Evolutionary conservation across 2,888 invertebrate species (phyloP).

Genomic region (Synanthedon myopaeformis): DNA sequence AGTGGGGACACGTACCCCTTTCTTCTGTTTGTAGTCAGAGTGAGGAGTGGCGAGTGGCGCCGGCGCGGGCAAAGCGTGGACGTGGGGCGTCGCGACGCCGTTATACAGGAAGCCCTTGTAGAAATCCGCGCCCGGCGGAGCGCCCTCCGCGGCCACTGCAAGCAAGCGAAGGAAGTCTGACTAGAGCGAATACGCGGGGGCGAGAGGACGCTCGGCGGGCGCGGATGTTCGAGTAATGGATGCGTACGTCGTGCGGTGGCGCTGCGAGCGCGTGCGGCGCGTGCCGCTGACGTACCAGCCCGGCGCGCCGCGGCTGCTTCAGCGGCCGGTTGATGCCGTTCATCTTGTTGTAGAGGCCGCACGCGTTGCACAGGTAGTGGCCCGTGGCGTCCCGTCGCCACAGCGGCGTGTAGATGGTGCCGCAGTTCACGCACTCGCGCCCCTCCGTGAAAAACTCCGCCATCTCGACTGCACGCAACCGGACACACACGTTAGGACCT

Average conservation of each 20-base stretch:
- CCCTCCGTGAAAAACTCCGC: constrained; percentile 90
- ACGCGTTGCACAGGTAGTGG: constrained; percentile 99
- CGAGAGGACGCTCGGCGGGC: constrained; percentile 16
- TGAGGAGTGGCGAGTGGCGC: constrained; percentile 25
- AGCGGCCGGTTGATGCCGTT: constrained; percentile 98
- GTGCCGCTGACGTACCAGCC: constrained; percentile 83
- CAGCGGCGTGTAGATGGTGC: constrained; percentile 95
- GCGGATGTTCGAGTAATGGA: constrained; percentile 15
- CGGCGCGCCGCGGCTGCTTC: constrained; percentile 90
- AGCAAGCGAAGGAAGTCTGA: constrained; percentile 51
- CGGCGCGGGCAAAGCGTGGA: constrained; percentile 19
- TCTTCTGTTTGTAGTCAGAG: constrained; percentile 66
- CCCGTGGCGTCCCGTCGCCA: constrained; percentile 99
- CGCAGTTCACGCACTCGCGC: constrained; percentile 97
- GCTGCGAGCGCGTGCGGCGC: constrained; percentile 49
- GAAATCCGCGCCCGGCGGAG: constrained; percentile 86
- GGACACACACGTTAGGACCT: constrained; percentile 9
- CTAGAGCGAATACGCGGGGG: constrained; percentile 14
- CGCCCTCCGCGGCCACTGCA: constrained; percentile 87
- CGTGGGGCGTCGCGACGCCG: constrained; percentile 61
- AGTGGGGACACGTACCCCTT: constrained; percentile 55
- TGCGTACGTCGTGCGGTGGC: constrained; percentile 50
- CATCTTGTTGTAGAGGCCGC: constrained; percentile 99
- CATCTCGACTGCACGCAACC: constrained; percentile 67
- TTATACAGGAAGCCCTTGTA: constrained; percentile 87